These are phyloP conservation scores for Scarus forsteni DNA, from an alignment of 2,797 vertebrate species.

Conservation along the genomic window DNA sequence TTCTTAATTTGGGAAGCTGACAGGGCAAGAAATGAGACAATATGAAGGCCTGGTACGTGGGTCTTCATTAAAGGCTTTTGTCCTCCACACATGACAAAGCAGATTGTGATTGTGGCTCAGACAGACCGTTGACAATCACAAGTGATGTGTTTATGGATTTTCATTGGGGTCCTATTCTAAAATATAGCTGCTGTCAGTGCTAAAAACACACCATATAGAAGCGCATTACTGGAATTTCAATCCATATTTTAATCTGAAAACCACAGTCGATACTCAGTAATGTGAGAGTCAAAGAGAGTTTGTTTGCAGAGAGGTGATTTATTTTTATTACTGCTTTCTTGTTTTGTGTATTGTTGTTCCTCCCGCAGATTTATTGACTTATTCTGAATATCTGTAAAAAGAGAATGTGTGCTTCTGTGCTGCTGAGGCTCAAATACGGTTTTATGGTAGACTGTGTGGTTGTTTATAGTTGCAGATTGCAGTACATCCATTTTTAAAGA, in stretches of 20 bases:
- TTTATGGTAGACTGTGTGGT: slow-evolving; percentile 11
- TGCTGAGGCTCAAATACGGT: slow-evolving; percentile 34
- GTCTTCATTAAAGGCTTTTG: slow-evolving; percentile 75
- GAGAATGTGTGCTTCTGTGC: slow-evolving; percentile 34
- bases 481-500: slow-evolving; percentile 24
- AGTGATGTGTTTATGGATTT: slow-evolving; percentile 78
- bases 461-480: slow-evolving; percentile 27
- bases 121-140: slow-evolving; percentile 72
- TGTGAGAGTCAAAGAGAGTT: slow-evolving; percentile 49
- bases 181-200: slow-evolving; percentile 59
- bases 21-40: slow-evolving; percentile 79
- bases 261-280: slow-evolving; percentile 47
- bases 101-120: slow-evolving; percentile 66
- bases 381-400: slow-evolving; percentile 56
- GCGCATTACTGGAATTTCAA: slow-evolving; percentile 39
- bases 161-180: slow-evolving; percentile 56
- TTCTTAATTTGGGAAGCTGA: slow-evolving; percentile 81
- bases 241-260: slow-evolving; percentile 48
- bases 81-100: slow-evolving; percentile 72
- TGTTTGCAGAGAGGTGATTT: slow-evolving; percentile 59
- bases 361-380: slow-evolving; percentile 64
- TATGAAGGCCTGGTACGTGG: slow-evolving; percentile 53
- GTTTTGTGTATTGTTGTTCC: slow-evolving; percentile 57
- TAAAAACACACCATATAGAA: slow-evolving; percentile 45
- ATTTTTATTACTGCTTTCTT: slow-evolving; percentile 64